Evolutionary conservation across 1,140 invertebrate species (phyloP).

Genomic region (Drosophila burlai): DNA sequence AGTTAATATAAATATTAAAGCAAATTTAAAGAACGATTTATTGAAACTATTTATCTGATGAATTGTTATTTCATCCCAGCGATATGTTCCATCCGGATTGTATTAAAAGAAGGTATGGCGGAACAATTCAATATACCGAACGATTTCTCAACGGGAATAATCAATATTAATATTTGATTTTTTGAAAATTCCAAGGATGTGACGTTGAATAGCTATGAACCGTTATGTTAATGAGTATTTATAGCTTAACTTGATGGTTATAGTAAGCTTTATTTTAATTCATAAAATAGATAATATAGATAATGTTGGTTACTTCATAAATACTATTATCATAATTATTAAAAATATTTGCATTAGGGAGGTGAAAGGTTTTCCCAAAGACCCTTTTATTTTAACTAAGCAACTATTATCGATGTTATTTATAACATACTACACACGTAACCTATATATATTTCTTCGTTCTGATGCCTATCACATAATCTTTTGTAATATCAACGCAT

Average conservation of each 20-base stretch:
- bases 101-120: neutral
- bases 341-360: neutral
- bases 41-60: neutral
- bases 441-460: neutral
- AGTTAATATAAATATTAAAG: neutral
- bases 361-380: no score
- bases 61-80: no score
- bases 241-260: neutral
- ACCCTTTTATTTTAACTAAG: neutral
- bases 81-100: no score
- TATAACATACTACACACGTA: neutral
- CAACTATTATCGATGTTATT: neutral
- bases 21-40: neutral
- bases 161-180: neutral
- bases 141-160: neutral
- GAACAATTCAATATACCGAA: neutral
- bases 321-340: no score
- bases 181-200: neutral
- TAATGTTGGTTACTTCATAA: no score
- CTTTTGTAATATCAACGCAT: constrained; percentile 11
- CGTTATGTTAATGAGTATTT: no score
- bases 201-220: no score
- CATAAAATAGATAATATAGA: no score
- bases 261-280: no score
- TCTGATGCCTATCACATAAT: neutral